Conservation (phyloP, 2,113 vertebrate species). For the Prinia subflava region DNA sequence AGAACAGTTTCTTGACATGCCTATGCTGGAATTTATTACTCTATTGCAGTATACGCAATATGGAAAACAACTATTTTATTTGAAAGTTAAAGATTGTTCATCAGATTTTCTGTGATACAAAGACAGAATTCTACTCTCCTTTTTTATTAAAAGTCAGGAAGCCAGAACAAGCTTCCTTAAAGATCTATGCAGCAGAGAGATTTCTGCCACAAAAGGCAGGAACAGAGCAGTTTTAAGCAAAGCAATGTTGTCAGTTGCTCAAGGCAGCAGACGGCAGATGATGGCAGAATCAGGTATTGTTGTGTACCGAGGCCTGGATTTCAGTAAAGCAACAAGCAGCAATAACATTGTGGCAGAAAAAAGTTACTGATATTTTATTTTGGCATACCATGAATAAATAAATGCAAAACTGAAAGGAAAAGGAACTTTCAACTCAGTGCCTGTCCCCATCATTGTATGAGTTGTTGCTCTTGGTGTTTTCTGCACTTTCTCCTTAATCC, state of each 20-base stretch:
- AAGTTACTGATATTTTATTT: background rate
- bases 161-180: background rate
- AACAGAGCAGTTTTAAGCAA: constrained; percentile 12
- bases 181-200: background rate
- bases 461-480: background rate
- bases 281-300: background rate
- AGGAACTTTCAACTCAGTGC: background rate
- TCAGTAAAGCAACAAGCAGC: background rate
- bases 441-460: background rate
- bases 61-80: background rate
- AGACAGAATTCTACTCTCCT: background rate
- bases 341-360: background rate
- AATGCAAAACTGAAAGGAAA: background rate
- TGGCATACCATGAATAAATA: background rate
- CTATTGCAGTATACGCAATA: background rate
- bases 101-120: background rate
- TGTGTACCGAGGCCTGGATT: background rate
- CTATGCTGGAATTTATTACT: background rate
- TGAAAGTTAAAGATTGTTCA: background rate
- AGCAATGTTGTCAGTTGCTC: constrained; percentile 9
- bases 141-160: background rate
- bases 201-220: constrained; percentile 1
- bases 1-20: background rate
- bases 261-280: background rate
- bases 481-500: background rate